Conservation (phyloP, 2,797 vertebrate genomes). For the Acanthis flammea region DNA sequence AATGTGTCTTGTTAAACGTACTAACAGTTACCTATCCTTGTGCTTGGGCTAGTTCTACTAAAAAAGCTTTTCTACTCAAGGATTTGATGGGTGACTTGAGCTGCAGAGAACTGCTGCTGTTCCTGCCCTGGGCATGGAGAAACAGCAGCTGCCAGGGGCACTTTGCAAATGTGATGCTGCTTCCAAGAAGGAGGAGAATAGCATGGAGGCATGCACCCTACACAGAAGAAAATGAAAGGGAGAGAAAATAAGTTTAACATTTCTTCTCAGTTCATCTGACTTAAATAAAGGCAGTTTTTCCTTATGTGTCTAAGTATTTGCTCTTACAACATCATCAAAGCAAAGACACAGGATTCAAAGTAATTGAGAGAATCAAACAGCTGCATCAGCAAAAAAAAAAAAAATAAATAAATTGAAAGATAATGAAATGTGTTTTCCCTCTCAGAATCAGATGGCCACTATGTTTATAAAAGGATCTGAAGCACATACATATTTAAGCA, state of each 20-base stretch:
- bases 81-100: not conserved
- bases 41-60: not conserved
- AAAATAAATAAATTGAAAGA: not conserved
- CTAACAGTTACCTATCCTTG: not conserved
- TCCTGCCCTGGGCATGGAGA: not conserved
- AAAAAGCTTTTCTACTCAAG: not conserved
- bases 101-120: not conserved
- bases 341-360: not conserved
- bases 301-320: accelerated
- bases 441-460: not conserved
- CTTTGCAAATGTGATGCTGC: not conserved
- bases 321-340: not conserved
- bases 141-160: not conserved
- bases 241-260: not conserved
- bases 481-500: not conserved
- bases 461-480: not conserved
- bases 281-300: not conserved
- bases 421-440: not conserved
- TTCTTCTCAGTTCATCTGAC: not conserved
- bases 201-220: not conserved
- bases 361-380: not conserved
- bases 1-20: not conserved
- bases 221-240: not conserved
- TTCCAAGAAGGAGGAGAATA: not conserved
- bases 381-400: not conserved